Evolutionary conservation across 2,888 invertebrate species (phyloP), one percentile per base, ranked within the genome.

Genomic region (Drosophila siamana): DNA sequence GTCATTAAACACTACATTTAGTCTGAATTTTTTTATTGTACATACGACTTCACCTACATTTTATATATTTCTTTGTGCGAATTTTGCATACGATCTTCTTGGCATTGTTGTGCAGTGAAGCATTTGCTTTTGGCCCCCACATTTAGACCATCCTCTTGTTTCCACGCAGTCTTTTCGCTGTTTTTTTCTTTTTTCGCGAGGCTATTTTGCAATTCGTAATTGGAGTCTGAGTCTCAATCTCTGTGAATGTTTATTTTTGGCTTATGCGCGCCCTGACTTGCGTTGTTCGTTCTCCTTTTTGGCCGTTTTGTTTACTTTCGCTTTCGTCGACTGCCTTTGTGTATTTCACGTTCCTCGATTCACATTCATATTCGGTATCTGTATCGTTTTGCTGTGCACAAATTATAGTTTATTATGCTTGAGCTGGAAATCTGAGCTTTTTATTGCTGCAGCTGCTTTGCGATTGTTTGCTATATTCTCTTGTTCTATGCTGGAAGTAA

Each of bases 321-420:
- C 64, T 70, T 81, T 84, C 67, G 61, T 59, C 66, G 67, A 59
- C 57, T 62, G 19, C 40, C 7, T 54, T 40, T 30, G 26, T 33
- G 33, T 11, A 33, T 33, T 33, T 33, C n/a, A 33, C 13, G 36
- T 55, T 28, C 54, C 24, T 28, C 40, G 54, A 43, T 43, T 43
- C 22, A 15, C 41, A 54, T 54, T 41, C 41, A 41, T 55, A 55
- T 52, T 57, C 26, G 56, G 62, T 44, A 69, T 71, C 54, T 50
- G n/a, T 54, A 61, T 62, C 13, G 19, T 11, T 55, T 69, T n/a
- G 57, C 60, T 57, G 54, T 60, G 59, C 71, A 60, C 62, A 70
- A 84, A 71, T 78, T 84, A 76, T 76, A 73, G 84, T 84, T 78
- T 78, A 69, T 84, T 83, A 69, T 80, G 50, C 63, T 73, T 56